Evolutionary conservation across 1,140 invertebrate species (phyloP).

Genomic region (Drosophila melanogaster): DNA sequence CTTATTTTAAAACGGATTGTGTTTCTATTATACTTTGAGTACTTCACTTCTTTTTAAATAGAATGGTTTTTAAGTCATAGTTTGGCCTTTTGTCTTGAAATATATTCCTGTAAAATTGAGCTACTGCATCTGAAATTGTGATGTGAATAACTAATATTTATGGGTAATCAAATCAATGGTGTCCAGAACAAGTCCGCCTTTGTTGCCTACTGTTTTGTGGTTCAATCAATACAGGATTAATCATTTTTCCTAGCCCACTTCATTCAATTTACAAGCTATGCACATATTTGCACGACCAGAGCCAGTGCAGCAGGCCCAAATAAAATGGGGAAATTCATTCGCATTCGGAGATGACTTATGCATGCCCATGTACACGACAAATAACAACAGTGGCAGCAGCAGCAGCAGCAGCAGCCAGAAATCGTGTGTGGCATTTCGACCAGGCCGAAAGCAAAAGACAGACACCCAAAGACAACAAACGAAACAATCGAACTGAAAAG

Average conservation of each 20-base stretch:
- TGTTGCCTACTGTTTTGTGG: neutral
- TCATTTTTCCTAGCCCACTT: neutral
- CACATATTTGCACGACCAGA: conserved; percentile 22
- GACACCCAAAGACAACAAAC: conserved; percentile 49
- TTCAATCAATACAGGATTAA: neutral
- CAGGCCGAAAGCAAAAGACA: conserved; percentile 38
- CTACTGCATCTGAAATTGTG: neutral
- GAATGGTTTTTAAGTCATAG: too few relatives aligned
- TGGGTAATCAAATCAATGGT: neutral
- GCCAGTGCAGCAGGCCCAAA: conserved; percentile 4
- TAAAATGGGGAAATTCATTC: conserved; percentile 48
- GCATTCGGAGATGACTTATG: conserved; percentile 63
- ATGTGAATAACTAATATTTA: neutral
- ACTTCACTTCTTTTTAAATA: too few relatives aligned
- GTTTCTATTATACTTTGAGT: too few relatives aligned
- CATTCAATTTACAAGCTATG: conserved; percentile 18
- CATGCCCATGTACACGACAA: conserved; percentile 67
- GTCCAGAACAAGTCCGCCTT: too few relatives aligned
- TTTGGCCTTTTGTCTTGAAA: too few relatives aligned
- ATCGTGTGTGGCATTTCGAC: conserved; percentile 71
- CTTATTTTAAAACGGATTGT: too few relatives aligned
- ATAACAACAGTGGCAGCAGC: conserved; percentile 43
- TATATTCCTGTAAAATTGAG: too few relatives aligned
- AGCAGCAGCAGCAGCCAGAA: conserved; percentile 11
- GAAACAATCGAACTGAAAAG: conserved; percentile 35